Percentiles rank a stretch among this genome's conserved stretches.
Evolutionary conservation across 2,113 vertebrate genomes (phyloP).

Genomic region (mouse (Mus musculus)): DNA sequence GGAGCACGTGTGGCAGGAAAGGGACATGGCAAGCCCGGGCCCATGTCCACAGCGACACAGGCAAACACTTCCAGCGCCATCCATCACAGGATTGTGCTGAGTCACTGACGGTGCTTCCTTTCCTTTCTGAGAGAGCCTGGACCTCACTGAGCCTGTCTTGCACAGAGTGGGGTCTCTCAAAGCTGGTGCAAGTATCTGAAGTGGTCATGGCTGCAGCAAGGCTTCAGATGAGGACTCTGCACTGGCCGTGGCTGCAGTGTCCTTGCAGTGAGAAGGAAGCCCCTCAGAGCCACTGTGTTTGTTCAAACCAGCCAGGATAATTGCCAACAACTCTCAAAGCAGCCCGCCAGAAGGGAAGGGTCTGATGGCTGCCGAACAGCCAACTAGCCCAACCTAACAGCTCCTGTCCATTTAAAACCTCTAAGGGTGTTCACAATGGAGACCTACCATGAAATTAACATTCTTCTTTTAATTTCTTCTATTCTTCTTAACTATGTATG

Average conservation of each 20-base stretch:
- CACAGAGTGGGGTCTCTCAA: background rate
- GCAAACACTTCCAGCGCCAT: background rate
- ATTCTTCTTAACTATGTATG: background rate
- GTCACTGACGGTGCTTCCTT: background rate
- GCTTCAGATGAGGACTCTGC: background rate
- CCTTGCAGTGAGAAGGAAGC: background rate
- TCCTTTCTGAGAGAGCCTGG: background rate
- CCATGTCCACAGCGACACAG: background rate
- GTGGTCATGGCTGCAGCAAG: background rate
- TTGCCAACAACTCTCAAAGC: background rate
- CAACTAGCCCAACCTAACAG: background rate
- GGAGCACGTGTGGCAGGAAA: background rate
- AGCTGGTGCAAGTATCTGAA: background rate
- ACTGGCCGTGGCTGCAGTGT: background rate
- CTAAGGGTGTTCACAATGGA: background rate
- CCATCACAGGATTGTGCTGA: background rate
- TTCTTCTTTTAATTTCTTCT: background rate
- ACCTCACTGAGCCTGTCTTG: background rate
- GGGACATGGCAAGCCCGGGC: no score
- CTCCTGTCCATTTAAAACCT: background rate
- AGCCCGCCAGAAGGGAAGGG: background rate
- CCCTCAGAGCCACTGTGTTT: background rate
- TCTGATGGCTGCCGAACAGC: background rate
- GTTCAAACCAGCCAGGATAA: background rate
- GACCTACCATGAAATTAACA: background rate